Evolutionary conservation across 2,888 invertebrate genomes (phyloP), one percentile per base, ranked within the genome.

Genomic region (Stegana nigrithorax): DNA sequence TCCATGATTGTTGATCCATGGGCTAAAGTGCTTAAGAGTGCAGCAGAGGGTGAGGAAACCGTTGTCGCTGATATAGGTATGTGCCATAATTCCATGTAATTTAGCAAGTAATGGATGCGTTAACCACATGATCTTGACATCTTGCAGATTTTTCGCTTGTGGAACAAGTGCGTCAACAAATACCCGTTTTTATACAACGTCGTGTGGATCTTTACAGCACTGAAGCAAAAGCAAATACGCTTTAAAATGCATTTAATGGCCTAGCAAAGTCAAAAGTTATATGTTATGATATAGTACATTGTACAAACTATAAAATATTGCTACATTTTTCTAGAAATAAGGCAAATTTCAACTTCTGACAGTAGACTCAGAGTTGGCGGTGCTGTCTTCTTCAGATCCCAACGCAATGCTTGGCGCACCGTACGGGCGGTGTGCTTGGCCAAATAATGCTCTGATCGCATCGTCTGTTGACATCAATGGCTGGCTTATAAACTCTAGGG

Each of bases 1-100:
- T 92, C 94, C 4, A 89, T 92, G 81, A 86, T 95, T 1, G 90
- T 94, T 0, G 90, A 91, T 87, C 97, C 98, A 91, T 93, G 87
- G 87, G 85, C 93, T 0, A 89, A 90, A 66, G 89, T 97, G 0
- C 80, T 92, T 0, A 87, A 88, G 0, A 88, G 89, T 72, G 90
- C 96, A 25, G 91, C 87, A 87, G 12, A 70, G 4, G 66, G 27
- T 4, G 76, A 78, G 47, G 65, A 80, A 39, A 67, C 65, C 19
- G 7, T 97, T 4, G 87, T 91, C 62, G 90, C 89, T 27, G 93
- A 95, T 77, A 88, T 98, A 63, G 93, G 94, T 92, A 66, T 51
- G 53, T 29, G 14, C 29, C 26, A 23, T 19, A 53, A 21, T 44
- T 14, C 14, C 26, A 19, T 23, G 36, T 3, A 55, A 32, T 25